Base-by-base conservation (phyloP, 2,113 vertebrate species). In the Condylura cristata region DNA sequence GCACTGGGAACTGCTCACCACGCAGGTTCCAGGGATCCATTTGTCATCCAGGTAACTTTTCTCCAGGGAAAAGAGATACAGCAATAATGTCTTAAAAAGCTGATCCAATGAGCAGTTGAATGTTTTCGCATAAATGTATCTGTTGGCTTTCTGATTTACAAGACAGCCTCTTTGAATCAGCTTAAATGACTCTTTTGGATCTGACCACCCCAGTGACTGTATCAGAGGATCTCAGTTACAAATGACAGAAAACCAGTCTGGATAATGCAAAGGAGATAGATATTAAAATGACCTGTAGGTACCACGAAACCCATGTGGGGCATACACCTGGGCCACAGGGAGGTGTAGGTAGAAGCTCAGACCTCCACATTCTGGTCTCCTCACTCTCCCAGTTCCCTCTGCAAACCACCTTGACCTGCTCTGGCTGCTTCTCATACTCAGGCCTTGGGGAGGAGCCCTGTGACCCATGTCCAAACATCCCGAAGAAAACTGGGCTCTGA, bases 201-300 rank as follows among this genome's bases (percentile, higher is more conserved):
- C 70, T 39, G 41, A 70, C 68, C 60, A 32, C 11, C 17, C 30
- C 0, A 4, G 91, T n/a, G 60, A 82, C 37, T 56, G 6, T 39
- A 37, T 81, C 68, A 83, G 70, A 37, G 70, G 51, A 75, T 82
- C 48, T 66, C 58, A 17, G n/a, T 58, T 60, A 46, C 8, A 48
- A n/a, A 70, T 84, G 60, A 61, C 61, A 89, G 48, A 68, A 84
- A 60, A 44, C 46, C 86, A 72, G 6, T 51, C 20, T 84, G 86
- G 41, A 89, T 48, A 18, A 41, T 48, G 39, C 39, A 51, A 61
- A 34, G 41, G 28, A 72, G 58, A 34, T 37, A 12, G 11, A 7
- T 30, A 30, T 39, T 60, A 60, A 41, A 48, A n/a, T n/a, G 26
- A 60, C 61, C 16, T 60, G 60, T 46, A 46, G 2, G 65, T 61